Evolutionary conservation across 1,140 invertebrate genomes (phyloP).

Genomic region (Drosophila virilis): DNA sequence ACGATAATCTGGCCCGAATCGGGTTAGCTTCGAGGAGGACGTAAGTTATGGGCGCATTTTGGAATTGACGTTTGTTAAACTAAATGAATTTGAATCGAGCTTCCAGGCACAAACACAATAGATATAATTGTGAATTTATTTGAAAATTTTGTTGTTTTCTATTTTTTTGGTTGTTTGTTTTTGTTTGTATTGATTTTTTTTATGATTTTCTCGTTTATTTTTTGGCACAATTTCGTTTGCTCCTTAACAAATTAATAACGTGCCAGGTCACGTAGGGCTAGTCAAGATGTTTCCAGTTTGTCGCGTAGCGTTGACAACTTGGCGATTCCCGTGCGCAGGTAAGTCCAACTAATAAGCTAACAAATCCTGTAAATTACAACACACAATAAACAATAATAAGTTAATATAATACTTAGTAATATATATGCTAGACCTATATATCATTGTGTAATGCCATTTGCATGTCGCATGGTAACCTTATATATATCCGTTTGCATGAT

Average conservation of each 20-base stretch:
- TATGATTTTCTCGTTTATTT: slow-evolving; percentile 55
- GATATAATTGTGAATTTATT: slow-evolving; percentile 1
- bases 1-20: neutral
- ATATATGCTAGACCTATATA: neutral
- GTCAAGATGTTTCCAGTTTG: slow-evolving; percentile 89
- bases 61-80: slow-evolving; percentile 46
- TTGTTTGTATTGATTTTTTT: slow-evolving; percentile 44
- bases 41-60: slow-evolving; percentile 23
- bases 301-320: slow-evolving; percentile 87
- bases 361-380: neutral
- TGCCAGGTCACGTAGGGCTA: slow-evolving; percentile 90
- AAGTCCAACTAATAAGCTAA: slow-evolving; percentile 63
- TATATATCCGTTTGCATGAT: slow-evolving; percentile 6
- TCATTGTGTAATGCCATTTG: neutral
- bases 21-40: neutral
- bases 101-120: neutral
- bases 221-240: slow-evolving; percentile 77
- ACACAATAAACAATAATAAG: neutral
- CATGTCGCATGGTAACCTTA: slow-evolving; percentile 10
- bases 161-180: slow-evolving; percentile 42
- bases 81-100: neutral
- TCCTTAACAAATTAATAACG: slow-evolving; percentile 78
- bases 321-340: slow-evolving; percentile 82
- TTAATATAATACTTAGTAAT: neutral
- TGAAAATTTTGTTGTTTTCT: neutral